A percentile compares a stretch with the other conserved stretches of the same genome.
phyloP scores from a whole-genome alignment of 2,113 vertebrate species.

The Cyphotilapia sp. region DNA sequence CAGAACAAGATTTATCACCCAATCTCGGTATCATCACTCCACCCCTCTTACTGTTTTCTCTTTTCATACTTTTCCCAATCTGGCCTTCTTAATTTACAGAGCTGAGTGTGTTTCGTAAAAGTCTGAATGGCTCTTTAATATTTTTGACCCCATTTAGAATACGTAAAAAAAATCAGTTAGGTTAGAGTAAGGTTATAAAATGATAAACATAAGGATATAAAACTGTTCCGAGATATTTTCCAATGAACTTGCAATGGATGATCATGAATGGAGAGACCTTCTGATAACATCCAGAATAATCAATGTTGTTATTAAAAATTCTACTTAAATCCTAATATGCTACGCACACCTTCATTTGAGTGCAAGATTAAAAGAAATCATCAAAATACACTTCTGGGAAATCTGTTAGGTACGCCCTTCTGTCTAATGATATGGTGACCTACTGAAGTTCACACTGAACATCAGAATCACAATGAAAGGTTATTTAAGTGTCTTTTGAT shows the following conservation, averaged over 20 bases:
- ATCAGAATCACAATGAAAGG: not conserved
- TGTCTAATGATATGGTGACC: not conserved
- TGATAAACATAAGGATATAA: not conserved
- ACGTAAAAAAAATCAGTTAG: not conserved
- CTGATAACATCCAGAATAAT: not conserved
- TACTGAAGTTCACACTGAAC: not conserved
- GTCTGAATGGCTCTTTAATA: not conserved
- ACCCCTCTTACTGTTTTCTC: slow-evolving; percentile 25
- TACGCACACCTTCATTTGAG: not conserved
- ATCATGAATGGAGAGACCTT: not conserved
- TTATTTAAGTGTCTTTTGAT: not conserved
- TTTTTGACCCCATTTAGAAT: not conserved
- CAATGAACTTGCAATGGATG: not conserved
- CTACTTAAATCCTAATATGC: not conserved
- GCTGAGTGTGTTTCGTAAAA: not conserved
- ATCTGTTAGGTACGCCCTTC: not conserved
- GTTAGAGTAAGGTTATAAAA: not conserved
- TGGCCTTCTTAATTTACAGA: slow-evolving; percentile 8
- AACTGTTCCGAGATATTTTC: not conserved
- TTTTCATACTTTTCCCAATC: not conserved
- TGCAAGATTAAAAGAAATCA: not conserved
- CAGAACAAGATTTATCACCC: slow-evolving; percentile 72
- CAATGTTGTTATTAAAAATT: not conserved
- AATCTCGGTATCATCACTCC: slow-evolving; percentile 54
- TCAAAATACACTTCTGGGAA: not conserved